Evolutionary conservation across 1,140 invertebrate genomes (phyloP).

Genomic region (Helicoverpa armigera): DNA sequence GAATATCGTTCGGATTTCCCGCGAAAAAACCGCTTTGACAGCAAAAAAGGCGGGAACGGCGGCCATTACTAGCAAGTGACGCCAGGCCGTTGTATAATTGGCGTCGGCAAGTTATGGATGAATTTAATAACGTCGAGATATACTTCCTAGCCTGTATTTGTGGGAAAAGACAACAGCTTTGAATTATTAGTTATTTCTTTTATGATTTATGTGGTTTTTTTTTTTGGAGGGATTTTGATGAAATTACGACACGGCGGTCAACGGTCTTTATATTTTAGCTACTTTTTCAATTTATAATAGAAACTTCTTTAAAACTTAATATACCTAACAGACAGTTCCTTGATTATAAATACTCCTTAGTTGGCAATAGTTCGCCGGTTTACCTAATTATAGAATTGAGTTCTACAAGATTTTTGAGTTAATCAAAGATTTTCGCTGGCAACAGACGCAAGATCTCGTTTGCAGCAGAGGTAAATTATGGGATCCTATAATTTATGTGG

Average conservation of each 20-base stretch:
- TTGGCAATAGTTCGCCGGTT: no score
- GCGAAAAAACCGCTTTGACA: constrained; percentile 84
- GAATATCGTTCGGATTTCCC: constrained; percentile 73
- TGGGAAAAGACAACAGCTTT: constrained; percentile 48
- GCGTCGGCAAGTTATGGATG: constrained; percentile 74
- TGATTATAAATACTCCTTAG: no score
- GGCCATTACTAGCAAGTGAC: constrained; percentile 82
- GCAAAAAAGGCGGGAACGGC: constrained; percentile 83
- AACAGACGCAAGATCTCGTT: no score
- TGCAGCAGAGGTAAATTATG: constrained; percentile 12
- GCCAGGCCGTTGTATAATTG: constrained; percentile 80
- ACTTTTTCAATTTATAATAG: no score
- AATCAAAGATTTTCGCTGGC: no score
- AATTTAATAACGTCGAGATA: constrained; percentile 71
- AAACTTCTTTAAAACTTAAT: no score
- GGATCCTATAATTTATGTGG: constrained; percentile 1
- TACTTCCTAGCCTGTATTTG: constrained; percentile 39
- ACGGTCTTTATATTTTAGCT: not conserved
- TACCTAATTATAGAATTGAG: no score
- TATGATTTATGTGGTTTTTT: constrained; percentile 13
- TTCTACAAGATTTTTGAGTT: no score
- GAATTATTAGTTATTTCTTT: constrained; percentile 24
- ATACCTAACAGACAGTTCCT: no score
- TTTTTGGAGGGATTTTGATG: not conserved
- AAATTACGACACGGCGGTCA: not conserved